These are phyloP conservation scores for Triplophysa dalaica DNA, from an alignment of 2,113 vertebrate genomes.

Conservation along the genomic window DNA sequence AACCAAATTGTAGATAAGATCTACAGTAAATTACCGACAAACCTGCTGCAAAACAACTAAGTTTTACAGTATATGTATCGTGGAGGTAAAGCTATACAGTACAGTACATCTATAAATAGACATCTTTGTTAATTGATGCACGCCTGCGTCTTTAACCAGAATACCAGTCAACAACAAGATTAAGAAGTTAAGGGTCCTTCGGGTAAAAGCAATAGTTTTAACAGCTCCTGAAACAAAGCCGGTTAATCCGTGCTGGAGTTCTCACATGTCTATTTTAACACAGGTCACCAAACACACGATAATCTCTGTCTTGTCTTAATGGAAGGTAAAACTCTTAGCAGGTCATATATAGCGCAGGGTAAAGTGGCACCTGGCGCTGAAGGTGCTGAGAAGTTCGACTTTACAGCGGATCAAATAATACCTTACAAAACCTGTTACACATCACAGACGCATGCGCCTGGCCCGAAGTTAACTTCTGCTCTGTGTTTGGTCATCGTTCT, in stretches of 20 bases:
- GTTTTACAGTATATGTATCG: neutral
- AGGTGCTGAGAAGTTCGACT: neutral
- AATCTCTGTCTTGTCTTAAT: constrained; percentile 68
- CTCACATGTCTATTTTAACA: constrained; percentile 36
- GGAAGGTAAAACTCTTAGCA: constrained; percentile 68
- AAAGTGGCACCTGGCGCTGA: constrained; percentile 22
- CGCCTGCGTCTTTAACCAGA: constrained; percentile 6
- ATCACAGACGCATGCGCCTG: neutral
- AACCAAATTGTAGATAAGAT: no score
- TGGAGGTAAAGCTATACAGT: neutral
- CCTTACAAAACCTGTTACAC: neutral
- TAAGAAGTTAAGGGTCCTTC: neutral
- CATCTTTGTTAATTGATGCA: neutral
- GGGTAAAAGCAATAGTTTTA: constrained; percentile 28
- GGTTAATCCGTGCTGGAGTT: constrained; percentile 24
- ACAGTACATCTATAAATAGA: neutral
- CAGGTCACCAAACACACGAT: constrained; percentile 52
- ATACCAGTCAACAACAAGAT: constrained; percentile 3
- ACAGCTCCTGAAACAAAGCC: constrained; percentile 27
- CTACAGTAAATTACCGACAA: no score
- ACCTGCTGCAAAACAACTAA: no score
- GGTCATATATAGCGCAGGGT: constrained; percentile 58
- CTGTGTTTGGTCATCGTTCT: no score
- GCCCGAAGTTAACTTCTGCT: no score
- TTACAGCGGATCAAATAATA: neutral